These are phyloP conservation scores for Thalpophila matura DNA, from an alignment of 2,888 invertebrate species.

Conservation along the genomic window DNA sequence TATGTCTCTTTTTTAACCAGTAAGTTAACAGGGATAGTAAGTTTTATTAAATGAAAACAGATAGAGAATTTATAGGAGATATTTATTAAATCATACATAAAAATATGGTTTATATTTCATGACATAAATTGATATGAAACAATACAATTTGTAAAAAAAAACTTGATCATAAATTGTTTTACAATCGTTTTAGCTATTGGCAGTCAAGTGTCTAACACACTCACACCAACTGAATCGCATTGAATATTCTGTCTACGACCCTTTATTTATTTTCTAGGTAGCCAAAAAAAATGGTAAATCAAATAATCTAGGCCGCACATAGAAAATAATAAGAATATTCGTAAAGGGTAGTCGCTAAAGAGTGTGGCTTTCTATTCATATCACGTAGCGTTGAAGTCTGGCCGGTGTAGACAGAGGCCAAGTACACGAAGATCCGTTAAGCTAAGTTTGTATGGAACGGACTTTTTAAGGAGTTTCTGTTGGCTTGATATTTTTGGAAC, in stretches of 20 bases:
- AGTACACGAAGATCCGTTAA: constrained; percentile 16
- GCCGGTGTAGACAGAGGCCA: constrained; percentile 47
- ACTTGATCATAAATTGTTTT: too few species aligned
- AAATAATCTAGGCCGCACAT: constrained; percentile 19
- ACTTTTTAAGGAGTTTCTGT: constrained; percentile 6
- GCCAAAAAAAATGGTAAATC: constrained; percentile 31
- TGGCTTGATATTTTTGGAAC: neutral
- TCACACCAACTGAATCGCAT: neutral
- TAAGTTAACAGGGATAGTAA: too few species aligned
- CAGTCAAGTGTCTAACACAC: too few species aligned
- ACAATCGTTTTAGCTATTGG: too few species aligned
- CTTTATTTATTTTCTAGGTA: neutral
- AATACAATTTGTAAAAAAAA: too few species aligned
- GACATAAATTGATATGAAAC: too few species aligned
- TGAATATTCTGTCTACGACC: neutral
- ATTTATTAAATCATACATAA: too few species aligned
- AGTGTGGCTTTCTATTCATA: constrained; percentile 49
- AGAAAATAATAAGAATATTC: constrained; percentile 46
- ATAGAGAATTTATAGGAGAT: too few species aligned
- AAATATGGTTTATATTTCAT: too few species aligned
- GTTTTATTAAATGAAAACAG: too few species aligned
- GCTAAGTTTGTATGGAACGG: constrained; percentile 34
- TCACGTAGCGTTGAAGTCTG: constrained; percentile 51
- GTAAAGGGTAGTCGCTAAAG: constrained; percentile 42
- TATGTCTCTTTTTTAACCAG: too few species aligned